Conservation (phyloP, 2,113 vertebrate species). For the Benitochromis conjunctus region DNA sequence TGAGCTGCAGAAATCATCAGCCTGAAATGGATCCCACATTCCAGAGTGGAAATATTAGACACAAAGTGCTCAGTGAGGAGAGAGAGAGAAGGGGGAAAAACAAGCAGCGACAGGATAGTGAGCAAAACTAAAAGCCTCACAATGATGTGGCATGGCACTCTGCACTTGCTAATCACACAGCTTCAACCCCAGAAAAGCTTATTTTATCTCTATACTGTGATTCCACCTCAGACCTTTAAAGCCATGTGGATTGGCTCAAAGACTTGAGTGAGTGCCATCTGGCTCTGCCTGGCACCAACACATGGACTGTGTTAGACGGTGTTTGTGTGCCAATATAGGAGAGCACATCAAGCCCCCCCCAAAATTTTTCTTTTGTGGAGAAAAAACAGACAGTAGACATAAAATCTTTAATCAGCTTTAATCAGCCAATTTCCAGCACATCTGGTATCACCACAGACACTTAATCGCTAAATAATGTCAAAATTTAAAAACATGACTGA, state of each 20-base stretch:
- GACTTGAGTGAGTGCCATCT: not conserved
- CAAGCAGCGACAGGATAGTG: not conserved
- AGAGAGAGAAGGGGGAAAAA: not conserved
- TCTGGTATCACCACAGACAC: not conserved
- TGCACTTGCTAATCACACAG: not conserved
- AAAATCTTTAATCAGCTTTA: not conserved
- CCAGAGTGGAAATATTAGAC: slow-evolving; percentile 48
- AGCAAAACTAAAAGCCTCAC: not conserved
- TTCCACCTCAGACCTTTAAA: not conserved
- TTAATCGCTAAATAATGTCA: not conserved
- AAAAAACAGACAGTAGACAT: not conserved
- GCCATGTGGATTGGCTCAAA: not conserved
- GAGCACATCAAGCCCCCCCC: not conserved
- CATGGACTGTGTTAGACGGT: not conserved
- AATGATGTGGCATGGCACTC: not conserved
- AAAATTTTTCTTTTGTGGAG: not conserved
- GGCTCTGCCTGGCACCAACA: not conserved
- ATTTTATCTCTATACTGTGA: not conserved
- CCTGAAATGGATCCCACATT: slow-evolving; percentile 43
- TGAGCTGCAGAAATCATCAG: slow-evolving; percentile 58
- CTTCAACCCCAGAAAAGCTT: not conserved
- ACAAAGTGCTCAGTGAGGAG: not conserved
- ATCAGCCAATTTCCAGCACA: not conserved
- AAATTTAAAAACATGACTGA: slow-evolving; percentile 6
- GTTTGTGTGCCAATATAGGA: not conserved